A percentile compares a stretch with the other conserved stretches of the same genome.
Evolutionary conservation across 2,113 vertebrate species (phyloP).

Genomic region (Thamnaconus septentrionalis): DNA sequence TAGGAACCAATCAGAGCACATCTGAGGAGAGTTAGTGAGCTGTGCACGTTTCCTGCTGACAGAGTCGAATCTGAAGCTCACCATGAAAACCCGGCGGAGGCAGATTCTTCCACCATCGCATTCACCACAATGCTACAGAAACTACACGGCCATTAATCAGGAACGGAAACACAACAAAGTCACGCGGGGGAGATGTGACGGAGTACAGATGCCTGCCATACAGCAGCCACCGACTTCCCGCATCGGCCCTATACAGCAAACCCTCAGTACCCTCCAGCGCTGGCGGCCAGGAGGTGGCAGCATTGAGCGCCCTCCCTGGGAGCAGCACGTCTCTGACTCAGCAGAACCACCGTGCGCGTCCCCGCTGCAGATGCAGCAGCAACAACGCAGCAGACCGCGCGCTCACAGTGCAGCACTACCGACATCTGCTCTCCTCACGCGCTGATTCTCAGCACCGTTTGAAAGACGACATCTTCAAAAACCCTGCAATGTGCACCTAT

Average conservation of each 20-base stretch:
- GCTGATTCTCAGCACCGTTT: neutral
- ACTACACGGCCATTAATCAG: constrained; percentile 49
- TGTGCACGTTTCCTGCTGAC: constrained; percentile 61
- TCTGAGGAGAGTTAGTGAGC: constrained; percentile 61
- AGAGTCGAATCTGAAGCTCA: constrained; percentile 47
- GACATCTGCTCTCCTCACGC: neutral
- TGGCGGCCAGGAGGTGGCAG: constrained; percentile 67
- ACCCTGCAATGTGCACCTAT: neutral
- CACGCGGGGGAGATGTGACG: constrained; percentile 24
- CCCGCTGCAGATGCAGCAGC: constrained; percentile 55
- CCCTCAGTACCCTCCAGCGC: constrained; percentile 26
- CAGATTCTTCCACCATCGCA: constrained; percentile 26
- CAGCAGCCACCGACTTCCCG: neutral
- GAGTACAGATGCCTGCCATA: constrained; percentile 22
- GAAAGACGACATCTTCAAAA: neutral
- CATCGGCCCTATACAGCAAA: neutral
- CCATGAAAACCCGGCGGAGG: constrained; percentile 45
- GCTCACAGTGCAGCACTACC: constrained; percentile 3
- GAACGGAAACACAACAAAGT: constrained; percentile 36
- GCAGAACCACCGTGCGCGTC: constrained; percentile 49
- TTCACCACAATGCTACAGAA: constrained; percentile 37
- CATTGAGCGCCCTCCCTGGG: constrained; percentile 17
- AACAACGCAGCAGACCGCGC: constrained; percentile 7
- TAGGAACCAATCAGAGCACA: constrained; percentile 52
- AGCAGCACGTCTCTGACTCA: constrained; percentile 68